These are phyloP conservation scores for Hyles lineata DNA, from an alignment of 2,888 invertebrate species.

Conservation along the genomic window DNA sequence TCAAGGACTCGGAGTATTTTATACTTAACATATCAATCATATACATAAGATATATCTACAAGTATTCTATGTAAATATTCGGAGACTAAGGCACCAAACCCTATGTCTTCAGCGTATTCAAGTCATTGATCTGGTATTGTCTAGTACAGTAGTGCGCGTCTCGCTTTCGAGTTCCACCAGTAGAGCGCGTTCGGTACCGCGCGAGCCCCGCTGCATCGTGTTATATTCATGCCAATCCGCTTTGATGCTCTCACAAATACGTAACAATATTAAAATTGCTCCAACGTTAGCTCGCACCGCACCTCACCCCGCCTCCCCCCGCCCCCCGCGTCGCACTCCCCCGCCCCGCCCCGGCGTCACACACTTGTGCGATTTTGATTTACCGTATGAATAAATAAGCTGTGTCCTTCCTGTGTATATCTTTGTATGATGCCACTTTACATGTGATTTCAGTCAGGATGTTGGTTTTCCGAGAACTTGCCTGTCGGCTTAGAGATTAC, in stretches of 20 bases:
- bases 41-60: no score
- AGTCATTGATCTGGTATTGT: no score
- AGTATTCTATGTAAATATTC: no score
- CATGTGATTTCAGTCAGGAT: background rate
- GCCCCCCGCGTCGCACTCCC: background rate
- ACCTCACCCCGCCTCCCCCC: background rate
- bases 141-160: no score
- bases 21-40: no score
- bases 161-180: background rate
- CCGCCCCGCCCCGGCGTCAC: background rate
- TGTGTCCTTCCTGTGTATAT: background rate
- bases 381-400: conserved; percentile 22
- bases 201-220: conserved; percentile 9
- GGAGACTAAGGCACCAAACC: no score
- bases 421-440: background rate
- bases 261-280: conserved; percentile 25
- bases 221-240: conserved; percentile 24
- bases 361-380: conserved; percentile 21
- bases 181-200: background rate
- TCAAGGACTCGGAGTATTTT: no score
- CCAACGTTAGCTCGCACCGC: background rate
- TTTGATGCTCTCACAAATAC: conserved; percentile 27
- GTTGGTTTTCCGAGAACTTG: background rate
- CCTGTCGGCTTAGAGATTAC: background rate
- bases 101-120: no score